Evolutionary conservation across 2,113 vertebrate genomes (phyloP), one percentile per base, ranked within the genome.

Genomic region (Ploceus nigricollis): DNA sequence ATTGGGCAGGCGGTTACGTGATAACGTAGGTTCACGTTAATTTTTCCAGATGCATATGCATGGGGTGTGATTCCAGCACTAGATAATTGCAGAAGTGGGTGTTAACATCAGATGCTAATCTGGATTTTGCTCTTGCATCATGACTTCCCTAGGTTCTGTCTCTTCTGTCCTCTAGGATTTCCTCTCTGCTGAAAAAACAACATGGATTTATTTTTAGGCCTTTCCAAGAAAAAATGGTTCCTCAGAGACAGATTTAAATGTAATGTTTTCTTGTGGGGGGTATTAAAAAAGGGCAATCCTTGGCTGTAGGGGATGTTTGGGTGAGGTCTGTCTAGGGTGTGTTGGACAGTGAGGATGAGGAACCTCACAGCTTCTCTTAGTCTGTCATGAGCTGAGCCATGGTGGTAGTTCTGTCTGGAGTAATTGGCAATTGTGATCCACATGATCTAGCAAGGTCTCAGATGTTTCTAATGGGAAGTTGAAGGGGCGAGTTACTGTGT

Each of bases 401-500:
- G 76, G 5, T 54, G 48, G 9, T 31, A 10, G 33, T 30, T 70
- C 15, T 53, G 20, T 14, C 50, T 79, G 76, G 19, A 56, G 7
- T 9, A 22, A 35, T 15, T 48, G 61, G 11, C 7, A 3, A 0
- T 60, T 53, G 2, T 11, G 31, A 53, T 39, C 42, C 11, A 10
- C 20, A 0, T 30, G 20, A 24, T 48, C 40, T 15, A n/a, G 22
- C 16, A 15, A 33, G 35, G 21, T 51, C 37, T 53, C 68, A 33
- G 0, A 10, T 44, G 21, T 50, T 89, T 64, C 45, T 44, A 7
- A 57, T 35, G 68, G 31, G 22, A 73, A 27, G 28, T 6, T 61
- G 42, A 78, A 87, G 68, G 63, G 23, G 2, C 0, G 2, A 47
- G 16, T 45, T 70, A 45, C 21, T 35, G 1, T 71, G 71, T 56